A percentile compares a stretch with the other conserved stretches of the same genome.
These are phyloP conservation scores for Nothoprocta pentlandii DNA, from an alignment of 2,113 vertebrate genomes.

Conservation along the genomic window DNA sequence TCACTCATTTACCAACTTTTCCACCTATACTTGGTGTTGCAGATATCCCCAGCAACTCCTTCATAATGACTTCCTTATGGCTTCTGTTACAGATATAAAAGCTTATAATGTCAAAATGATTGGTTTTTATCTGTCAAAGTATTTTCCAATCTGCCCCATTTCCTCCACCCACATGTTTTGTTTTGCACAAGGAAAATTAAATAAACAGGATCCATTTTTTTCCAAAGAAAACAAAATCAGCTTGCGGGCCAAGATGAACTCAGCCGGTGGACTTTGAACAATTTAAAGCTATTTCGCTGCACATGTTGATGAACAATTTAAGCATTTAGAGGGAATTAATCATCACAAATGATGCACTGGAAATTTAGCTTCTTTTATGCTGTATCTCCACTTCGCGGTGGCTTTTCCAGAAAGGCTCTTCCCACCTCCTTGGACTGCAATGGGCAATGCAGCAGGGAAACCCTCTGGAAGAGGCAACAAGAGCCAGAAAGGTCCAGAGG, in stretches of 20 bases:
- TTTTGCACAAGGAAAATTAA: slow-evolving; percentile 38
- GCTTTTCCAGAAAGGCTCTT: neutral
- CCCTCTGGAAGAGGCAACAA: neutral
- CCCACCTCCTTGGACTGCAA: neutral
- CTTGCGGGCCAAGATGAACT: neutral
- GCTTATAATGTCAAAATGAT: slow-evolving; percentile 6
- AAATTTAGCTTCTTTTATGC: neutral
- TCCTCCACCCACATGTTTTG: slow-evolving; percentile 53
- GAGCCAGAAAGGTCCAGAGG: neutral
- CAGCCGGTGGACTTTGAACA: neutral
- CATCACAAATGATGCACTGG: neutral
- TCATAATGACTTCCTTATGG: slow-evolving; percentile 29
- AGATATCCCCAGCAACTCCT: neutral
- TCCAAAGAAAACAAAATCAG: slow-evolving; percentile 15
- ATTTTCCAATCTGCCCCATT: slow-evolving; percentile 53
- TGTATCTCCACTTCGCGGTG: too few relatives aligned
- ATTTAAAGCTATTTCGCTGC: neutral
- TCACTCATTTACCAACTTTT: neutral
- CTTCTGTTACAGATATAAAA: slow-evolving; percentile 27
- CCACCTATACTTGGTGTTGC: neutral
- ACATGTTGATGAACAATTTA: neutral
- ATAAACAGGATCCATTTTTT: slow-evolving; percentile 43
- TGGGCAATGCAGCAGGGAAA: neutral
- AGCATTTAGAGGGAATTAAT: neutral
- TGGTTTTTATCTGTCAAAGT: slow-evolving; percentile 25